Base-by-base conservation (phyloP, 2,888 invertebrate species). In the Lepetodrilus schrolli region DNA sequence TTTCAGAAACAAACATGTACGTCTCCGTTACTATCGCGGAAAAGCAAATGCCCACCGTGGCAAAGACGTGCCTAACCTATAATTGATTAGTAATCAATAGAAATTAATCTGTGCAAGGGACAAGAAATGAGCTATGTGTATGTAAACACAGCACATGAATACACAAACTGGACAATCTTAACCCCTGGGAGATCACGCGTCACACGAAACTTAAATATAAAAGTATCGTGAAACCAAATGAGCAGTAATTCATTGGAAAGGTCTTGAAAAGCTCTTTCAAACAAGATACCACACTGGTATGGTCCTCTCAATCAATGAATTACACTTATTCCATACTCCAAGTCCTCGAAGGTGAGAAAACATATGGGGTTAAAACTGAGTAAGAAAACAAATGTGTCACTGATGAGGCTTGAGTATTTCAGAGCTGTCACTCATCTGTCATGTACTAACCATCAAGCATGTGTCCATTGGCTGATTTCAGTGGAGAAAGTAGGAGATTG, bases 51-150 rank as follows among this genome's bases (percentile, higher is more conserved):
- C 58, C 5, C 43, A 13, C n/a, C 17, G 58, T 34, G 30, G 26
- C 58, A 58, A 34, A 58, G 58, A 58, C 58, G 58, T 58, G 58
- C 58, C 58, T 58, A 58, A 58, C 26, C 58, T 17, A 17, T 30
- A 58, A 58, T 58, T 58, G 58, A 58, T 58, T 58, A 58, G 30
- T 21, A n/a, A 58, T 58, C 58, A 58, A 58, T 58, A 30, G 17
- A 34, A 58, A 34, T 34, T 58, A 58, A 58, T 58, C 26, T 58
- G 58, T 34, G 34, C 30, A 30, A 58, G 17, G 58, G 26, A 30
- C 13, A 13, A 58, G 34, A 34, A 58, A n/a, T 30, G 17, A 34
- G 58, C 58, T 26, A 13, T 23, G 58, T 30, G 58, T 58, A 58
- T 58, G 58, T 58, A 58, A 58, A 58, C 58, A 58, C 2, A 30